Conservation (phyloP, 1,140 invertebrate species). For the Probaryconus sp. region DNA sequence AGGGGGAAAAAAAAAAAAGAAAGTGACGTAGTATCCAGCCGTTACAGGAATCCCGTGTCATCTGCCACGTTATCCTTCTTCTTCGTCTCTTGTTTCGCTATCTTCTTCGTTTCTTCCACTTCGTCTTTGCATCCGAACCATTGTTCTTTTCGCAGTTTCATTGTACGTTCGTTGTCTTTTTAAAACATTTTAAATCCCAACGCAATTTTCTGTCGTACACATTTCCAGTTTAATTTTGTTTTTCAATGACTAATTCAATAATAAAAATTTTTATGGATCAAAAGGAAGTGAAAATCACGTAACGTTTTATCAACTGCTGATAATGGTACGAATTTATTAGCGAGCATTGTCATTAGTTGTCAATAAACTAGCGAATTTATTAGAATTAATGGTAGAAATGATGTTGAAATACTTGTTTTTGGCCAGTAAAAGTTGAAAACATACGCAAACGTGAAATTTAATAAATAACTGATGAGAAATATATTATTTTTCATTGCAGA, state of each 20-base stretch:
- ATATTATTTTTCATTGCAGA: constrained; percentile 68
- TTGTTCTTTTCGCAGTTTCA: constrained; percentile 66
- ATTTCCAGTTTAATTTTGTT: no score
- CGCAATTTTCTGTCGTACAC: no score
- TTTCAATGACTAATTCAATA: no score
- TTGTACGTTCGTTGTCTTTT: constrained; percentile 63
- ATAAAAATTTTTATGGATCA: no score
- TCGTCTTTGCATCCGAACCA: constrained; percentile 65
- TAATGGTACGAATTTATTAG: no score
- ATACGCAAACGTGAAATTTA: constrained; percentile 13
- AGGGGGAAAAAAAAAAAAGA: constrained; percentile 66
- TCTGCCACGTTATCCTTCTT: constrained; percentile 67
- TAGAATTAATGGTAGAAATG: no score
- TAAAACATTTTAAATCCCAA: constrained; percentile 26
- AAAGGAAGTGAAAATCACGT: no score
- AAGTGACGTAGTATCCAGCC: constrained; percentile 70
- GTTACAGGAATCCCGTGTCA: constrained; percentile 72
- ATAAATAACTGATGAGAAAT: constrained; percentile 43
- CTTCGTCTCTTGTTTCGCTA: no score
- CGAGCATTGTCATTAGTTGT: no score
- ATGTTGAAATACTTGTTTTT: no score
- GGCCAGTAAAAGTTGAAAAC: constrained; percentile 4
- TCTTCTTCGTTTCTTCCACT: constrained; percentile 56
- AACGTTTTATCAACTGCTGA: no score
- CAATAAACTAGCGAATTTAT: no score